Evolutionary conservation across 2,113 vertebrate genomes (phyloP).

Genomic region (Meles meles): DNA sequence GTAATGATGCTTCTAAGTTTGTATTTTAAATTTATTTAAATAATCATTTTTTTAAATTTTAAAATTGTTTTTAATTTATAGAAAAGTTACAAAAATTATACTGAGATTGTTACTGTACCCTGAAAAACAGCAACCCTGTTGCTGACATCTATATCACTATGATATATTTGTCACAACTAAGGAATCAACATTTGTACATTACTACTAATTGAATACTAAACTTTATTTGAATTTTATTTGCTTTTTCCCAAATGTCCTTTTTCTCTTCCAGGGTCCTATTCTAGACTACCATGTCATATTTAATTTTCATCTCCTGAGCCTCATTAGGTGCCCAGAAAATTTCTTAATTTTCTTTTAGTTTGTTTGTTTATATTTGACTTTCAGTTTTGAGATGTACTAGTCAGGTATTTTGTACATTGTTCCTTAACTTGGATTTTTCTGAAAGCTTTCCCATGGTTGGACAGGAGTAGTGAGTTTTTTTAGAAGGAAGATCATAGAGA

Average conservation of each 20-base stretch:
- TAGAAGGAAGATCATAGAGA: background rate
- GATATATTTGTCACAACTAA: background rate
- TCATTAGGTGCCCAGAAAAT: background rate
- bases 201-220: background rate
- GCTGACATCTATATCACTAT: background rate
- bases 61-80: background rate
- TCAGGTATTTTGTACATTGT: background rate
- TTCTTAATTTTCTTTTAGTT: background rate
- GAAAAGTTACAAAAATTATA: background rate
- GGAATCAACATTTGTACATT: background rate
- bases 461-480: background rate
- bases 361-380: background rate
- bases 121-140: background rate
- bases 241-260: background rate
- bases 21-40: background rate
- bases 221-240: background rate
- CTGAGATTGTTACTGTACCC: background rate
- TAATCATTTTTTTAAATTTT: background rate
- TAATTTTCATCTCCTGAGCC: background rate
- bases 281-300: background rate
- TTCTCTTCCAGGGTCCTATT: background rate
- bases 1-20: background rate
- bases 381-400: background rate
- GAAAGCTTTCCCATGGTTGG: background rate
- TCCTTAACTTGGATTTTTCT: background rate